Base-by-base conservation (phyloP, 1,140 invertebrate species). In the Euwallacea fornicatus region DNA sequence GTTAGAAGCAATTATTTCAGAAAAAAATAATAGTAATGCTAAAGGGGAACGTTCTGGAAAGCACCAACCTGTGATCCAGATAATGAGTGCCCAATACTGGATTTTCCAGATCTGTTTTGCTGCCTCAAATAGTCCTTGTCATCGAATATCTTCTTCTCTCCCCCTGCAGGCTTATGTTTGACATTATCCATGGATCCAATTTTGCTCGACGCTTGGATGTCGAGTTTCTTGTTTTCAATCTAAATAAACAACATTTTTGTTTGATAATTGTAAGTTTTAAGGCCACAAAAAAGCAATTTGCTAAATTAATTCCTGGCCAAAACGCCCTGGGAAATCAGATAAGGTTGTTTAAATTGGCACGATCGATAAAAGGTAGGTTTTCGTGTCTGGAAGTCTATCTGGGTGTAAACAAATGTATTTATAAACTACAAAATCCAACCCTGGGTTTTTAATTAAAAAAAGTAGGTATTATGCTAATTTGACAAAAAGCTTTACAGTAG, bases 51-150 rank as follows among this genome's bases (percentile, higher is more conserved):
- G 1, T 33, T 33, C 21, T 4, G n/a, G 8, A 56, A 56, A 15
- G 54, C 2, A 56, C 65, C 66, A 56, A 90, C 88, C 88, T 90
- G 89, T 74, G 88, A 86, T 75, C 87, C 86, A 73, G 87, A 89
- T 64, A 86, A 84, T 66, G 86, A 88, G 76, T 84, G 85, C 71
- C 85, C 85, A 72, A 84, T 80, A 70, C 86, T 86, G 60, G 86
- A 86, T 56, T 87, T 85, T 66, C 87, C 87, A 15, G 89, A 90
- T 65, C 86, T 84, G 53, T 42, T 33, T 71, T 88, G 86, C 78
- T 96, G 92, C 82, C 91, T 91, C 77, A 96, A 88, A 85, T 98
- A 98, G 71, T 94, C 93, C 83, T 93, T 95, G 84, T 96, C 93
- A 81, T 96, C 93, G 82, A 96, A 97, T 79, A 96, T 95, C 84